phyloP scores from a whole-genome alignment of 2,113 vertebrate genomes.

The Cebidichthys violaceus region DNA sequence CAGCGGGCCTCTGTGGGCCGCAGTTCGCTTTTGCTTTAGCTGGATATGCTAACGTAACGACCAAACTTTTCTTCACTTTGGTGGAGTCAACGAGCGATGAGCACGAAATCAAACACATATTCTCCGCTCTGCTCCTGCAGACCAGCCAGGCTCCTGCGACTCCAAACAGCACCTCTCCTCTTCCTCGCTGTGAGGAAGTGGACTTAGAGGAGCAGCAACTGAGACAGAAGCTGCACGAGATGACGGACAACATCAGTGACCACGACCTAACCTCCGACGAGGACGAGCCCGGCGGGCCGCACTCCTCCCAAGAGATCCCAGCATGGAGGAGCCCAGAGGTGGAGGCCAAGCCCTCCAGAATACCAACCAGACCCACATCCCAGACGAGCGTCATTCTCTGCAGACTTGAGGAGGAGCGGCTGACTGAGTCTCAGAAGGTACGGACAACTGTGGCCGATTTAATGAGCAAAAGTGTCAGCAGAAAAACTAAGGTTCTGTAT shows the following conservation, averaged over 20 bases:
- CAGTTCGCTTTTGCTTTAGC: too few relatives aligned
- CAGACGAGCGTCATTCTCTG: conserved; percentile 34
- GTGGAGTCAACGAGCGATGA: too few relatives aligned
- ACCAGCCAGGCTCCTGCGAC: conserved; percentile 30
- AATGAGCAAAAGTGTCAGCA: background rate
- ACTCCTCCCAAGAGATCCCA: conserved; percentile 43
- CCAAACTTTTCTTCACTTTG: too few relatives aligned
- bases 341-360: conserved; percentile 31
- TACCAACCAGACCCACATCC: conserved; percentile 65
- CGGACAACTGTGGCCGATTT: background rate
- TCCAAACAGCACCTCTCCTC: conserved; percentile 73
- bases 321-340: conserved; percentile 40
- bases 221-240: conserved; percentile 86
- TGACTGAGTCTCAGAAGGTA: conserved; percentile 57
- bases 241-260: conserved; percentile 89
- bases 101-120: background rate
- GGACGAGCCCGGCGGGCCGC: conserved; percentile 70
- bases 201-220: conserved; percentile 87
- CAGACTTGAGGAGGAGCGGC: conserved; percentile 35
- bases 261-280: conserved; percentile 88
- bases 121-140: conserved; percentile 22
- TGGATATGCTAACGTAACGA: too few relatives aligned
- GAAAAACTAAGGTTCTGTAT: background rate
- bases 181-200: conserved; percentile 55
- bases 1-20: too few relatives aligned